Conservation (phyloP, 2,888 invertebrate genomes). For the Synergus japonicus region DNA sequence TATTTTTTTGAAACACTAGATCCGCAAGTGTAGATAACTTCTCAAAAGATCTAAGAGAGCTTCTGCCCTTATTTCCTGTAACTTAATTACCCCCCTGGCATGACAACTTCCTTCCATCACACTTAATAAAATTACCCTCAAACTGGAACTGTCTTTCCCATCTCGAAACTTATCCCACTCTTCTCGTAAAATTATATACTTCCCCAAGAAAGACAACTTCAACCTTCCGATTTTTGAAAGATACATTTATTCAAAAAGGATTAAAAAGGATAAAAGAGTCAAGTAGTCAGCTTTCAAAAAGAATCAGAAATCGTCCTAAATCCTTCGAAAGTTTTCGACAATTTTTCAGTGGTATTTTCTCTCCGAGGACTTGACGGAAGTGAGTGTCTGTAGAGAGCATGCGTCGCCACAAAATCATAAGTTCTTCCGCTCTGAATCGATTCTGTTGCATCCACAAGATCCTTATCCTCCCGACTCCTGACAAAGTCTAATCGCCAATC, state of each 20-base stretch:
- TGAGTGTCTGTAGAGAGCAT: constrained; percentile 11
- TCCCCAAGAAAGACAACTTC: too few relatives aligned
- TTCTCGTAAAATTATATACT: too few relatives aligned
- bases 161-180: too few relatives aligned
- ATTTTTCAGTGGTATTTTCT: not conserved
- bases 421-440: constrained; percentile 24
- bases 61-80: too few relatives aligned
- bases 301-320: not conserved
- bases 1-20: too few relatives aligned
- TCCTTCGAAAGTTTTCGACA: not conserved
- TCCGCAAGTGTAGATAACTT: too few relatives aligned
- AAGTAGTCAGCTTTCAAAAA: not conserved
- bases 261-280: not conserved
- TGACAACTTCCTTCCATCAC: too few relatives aligned
- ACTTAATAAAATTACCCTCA: too few relatives aligned
- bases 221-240: not conserved
- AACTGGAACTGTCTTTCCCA: too few relatives aligned
- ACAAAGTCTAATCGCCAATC: constrained; percentile 25
- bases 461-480: not conserved
- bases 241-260: not conserved
- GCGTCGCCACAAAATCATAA: constrained; percentile 8
- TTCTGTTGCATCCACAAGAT: constrained; percentile 24
- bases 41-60: too few relatives aligned
- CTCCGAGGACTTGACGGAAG: constrained; percentile 1
- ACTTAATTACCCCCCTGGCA: too few relatives aligned